Conservation (phyloP, 2,888 invertebrate species). For the Hirtodrosophila duncani region DNA sequence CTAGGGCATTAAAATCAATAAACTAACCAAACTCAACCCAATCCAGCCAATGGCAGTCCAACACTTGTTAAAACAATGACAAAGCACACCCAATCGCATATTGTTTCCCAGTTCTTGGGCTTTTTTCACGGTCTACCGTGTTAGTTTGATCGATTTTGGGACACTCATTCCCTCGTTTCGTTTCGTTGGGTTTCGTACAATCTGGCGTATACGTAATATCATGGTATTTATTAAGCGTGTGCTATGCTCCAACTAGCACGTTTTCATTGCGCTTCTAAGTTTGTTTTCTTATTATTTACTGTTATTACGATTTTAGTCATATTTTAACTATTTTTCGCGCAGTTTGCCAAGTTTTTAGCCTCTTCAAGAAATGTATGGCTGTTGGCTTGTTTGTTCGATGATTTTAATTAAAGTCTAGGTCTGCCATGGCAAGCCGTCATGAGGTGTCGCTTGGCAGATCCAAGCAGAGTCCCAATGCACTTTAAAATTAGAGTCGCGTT, state of each 20-base stretch:
- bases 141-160: conserved; percentile 63
- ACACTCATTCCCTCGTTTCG: conserved; percentile 5
- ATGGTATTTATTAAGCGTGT: conserved; percentile 13
- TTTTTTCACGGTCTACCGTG: conserved; percentile 11
- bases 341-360: neutral
- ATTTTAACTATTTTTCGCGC: conserved; percentile 27
- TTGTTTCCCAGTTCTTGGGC: conserved; percentile 8
- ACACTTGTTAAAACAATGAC: conserved; percentile 24
- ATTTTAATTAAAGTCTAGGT: conserved; percentile 23
- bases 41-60: conserved; percentile 17
- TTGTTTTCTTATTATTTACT: no score
- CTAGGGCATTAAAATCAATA: no score
- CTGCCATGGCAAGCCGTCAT: neutral
- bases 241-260: conserved; percentile 40
- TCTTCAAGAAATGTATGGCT: conserved; percentile 46
- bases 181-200: conserved; percentile 3
- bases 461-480: conserved; percentile 23
- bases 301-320: conserved; percentile 21
- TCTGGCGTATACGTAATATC: conserved; percentile 55
- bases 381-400: conserved; percentile 49
- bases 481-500: conserved; percentile 54
- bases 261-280: conserved; percentile 41
- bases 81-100: conserved; percentile 23
- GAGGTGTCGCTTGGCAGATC: conserved; percentile 8
- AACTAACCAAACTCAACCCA: no score